Percentiles rank a stretch among this genome's conserved stretches.
Evolutionary conservation across 2,113 vertebrate species (phyloP).

Genomic region (Xenopus tropicalis): UCB_Xtro_10.0 CM004451.2:64536001-64536500

Average conservation of each 20-base stretch:
- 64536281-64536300: background rate
- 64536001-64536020: background rate
- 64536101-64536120: slow-evolving; percentile 31
- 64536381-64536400: too few species aligned
- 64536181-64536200: slow-evolving; percentile 37
- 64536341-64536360: background rate
- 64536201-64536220: slow-evolving; percentile 11
- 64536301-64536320: background rate
- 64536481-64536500: too few species aligned
- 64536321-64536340: background rate
- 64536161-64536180: slow-evolving; percentile 29
- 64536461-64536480: too few species aligned
- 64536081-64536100: background rate
- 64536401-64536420: too few species aligned
- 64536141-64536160: slow-evolving; percentile 35
- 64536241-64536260: slow-evolving; percentile 15
- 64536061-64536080: background rate
- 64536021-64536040: background rate
- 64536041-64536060: background rate
- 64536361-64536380: too few species aligned
- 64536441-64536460: too few species aligned
- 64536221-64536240: background rate
- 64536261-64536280: background rate
- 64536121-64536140: slow-evolving; percentile 22
- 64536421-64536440: too few species aligned